These are phyloP conservation scores for Chaetophractus vellerosus DNA, from an alignment of 2,797 vertebrate genomes.

Conservation along the genomic window DNA sequence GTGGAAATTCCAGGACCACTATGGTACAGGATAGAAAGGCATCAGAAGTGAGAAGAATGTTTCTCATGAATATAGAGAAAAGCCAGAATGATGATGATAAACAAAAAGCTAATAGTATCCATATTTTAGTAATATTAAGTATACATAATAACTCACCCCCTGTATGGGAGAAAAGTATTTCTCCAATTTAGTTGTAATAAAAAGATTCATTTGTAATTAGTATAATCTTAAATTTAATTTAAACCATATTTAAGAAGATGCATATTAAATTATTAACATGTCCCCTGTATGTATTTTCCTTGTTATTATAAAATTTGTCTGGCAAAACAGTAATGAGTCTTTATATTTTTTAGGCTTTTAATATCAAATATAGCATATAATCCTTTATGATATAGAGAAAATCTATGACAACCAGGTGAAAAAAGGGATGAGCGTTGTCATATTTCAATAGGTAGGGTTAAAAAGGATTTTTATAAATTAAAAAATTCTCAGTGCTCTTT, in stretches of 20 bases:
- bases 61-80: accelerated
- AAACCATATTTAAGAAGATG: neutral
- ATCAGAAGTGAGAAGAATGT: too few relatives aligned
- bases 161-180: neutral
- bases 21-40: neutral
- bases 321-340: neutral
- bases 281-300: neutral
- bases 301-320: constrained; percentile 39
- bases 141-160: too few relatives aligned
- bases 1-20: neutral
- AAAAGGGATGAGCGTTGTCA: constrained; percentile 7
- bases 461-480: constrained; percentile 55
- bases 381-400: neutral
- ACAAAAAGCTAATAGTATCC: accelerated
- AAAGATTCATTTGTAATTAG: neutral
- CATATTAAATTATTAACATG: too few relatives aligned
- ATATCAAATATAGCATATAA: neutral
- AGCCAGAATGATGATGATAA: neutral
- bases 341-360: constrained; percentile 17
- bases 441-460: constrained; percentile 50
- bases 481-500: neutral
- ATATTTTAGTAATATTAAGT: neutral
- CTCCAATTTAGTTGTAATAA: neutral
- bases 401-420: neutral
- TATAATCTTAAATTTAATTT: constrained; percentile 3